phyloP scores from a whole-genome alignment of 2,113 vertebrate genomes.

The Megalops atlanticus region DNA sequence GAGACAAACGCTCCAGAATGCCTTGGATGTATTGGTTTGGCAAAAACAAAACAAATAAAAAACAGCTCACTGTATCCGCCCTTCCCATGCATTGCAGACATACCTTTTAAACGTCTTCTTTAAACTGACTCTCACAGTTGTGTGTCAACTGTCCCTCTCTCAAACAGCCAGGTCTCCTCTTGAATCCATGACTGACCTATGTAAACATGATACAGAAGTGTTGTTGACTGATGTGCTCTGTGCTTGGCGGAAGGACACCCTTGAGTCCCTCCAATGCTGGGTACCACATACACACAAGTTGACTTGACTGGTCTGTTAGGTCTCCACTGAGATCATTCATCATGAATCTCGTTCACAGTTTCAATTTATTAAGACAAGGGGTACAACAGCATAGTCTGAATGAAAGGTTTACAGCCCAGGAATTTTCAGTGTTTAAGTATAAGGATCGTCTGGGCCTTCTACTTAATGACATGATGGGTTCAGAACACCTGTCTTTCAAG shows the following conservation, averaged over 20 bases:
- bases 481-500: background rate
- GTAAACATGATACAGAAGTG: slow-evolving; percentile 52
- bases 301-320: background rate
- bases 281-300: background rate
- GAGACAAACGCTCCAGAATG: no score
- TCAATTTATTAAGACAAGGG: no score
- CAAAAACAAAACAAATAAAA: no score
- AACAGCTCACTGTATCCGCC: slow-evolving; percentile 1
- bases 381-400: no score
- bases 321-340: no score
- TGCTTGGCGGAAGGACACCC: slow-evolving; percentile 31
- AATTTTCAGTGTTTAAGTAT: no score
- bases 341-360: no score
- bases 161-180: slow-evolving; percentile 50
- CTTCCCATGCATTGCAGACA: slow-evolving; percentile 9
- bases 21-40: no score
- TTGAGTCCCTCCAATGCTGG: no score
- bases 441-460: no score
- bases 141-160: slow-evolving; percentile 46
- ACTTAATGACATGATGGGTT: background rate
- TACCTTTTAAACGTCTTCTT: slow-evolving; percentile 21
- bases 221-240: slow-evolving; percentile 50
- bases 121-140: slow-evolving; percentile 39
- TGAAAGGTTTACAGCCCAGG: no score
- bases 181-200: slow-evolving; percentile 44